Percentiles rank a stretch among this genome's conserved stretches.
Conservation (phyloP, 2,888 invertebrate genomes). For the Anticlea derivata region DNA sequence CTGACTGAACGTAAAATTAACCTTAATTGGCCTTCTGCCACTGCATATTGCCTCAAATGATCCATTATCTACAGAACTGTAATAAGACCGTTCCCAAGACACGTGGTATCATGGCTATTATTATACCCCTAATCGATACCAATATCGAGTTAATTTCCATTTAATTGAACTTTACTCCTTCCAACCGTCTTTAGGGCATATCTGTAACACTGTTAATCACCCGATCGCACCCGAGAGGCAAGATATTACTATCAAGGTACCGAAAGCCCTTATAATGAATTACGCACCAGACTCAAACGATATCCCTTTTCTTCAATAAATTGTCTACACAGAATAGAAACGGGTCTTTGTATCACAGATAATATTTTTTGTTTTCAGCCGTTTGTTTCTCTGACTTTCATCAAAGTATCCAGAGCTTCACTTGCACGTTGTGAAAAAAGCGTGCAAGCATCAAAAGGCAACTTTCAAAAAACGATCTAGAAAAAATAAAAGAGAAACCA, state of each 20-base stretch:
- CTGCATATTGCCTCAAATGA: not conserved
- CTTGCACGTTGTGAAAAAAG: not conserved
- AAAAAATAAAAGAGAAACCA: not conserved
- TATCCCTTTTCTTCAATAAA: constrained; percentile 26
- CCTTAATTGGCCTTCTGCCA: no score
- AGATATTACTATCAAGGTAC: constrained; percentile 39
- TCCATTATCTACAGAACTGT: not conserved
- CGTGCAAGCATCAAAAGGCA: not conserved
- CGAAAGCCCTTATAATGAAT: constrained; percentile 40
- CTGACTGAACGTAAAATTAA: not conserved
- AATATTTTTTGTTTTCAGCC: not conserved
- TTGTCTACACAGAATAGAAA: constrained; percentile 13
- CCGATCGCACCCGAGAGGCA: constrained; percentile 53
- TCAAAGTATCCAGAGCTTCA: not conserved
- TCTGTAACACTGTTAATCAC: constrained; percentile 52
- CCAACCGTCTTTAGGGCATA: constrained; percentile 32
- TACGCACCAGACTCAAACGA: constrained; percentile 37
- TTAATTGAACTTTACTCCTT: constrained; percentile 53
- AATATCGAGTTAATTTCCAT: constrained; percentile 50
- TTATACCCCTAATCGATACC: constrained; percentile 21
- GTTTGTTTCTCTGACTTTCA: not conserved
- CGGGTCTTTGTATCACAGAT: not conserved
- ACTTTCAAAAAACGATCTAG: not conserved
- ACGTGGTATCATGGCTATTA: constrained; percentile 35
- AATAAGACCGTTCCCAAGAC: constrained; percentile 1